Conservation (phyloP, 2,797 vertebrate species). For the Chelonia mydas region DNA sequence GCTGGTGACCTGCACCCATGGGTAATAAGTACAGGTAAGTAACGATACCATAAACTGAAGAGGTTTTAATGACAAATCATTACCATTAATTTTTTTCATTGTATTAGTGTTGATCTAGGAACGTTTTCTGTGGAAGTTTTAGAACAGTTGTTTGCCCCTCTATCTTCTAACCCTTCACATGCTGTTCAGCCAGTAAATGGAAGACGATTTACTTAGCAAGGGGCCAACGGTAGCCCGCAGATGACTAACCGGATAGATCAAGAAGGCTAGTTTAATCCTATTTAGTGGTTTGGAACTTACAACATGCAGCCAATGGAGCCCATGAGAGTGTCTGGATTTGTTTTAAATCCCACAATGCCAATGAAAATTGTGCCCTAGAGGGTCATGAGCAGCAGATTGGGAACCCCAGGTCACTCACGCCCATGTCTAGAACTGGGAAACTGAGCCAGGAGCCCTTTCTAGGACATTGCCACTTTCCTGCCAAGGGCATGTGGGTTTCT, state of each 20-base stretch:
- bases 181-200: background rate
- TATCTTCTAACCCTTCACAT: background rate
- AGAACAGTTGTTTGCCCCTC: background rate
- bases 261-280: background rate
- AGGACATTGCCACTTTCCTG: background rate
- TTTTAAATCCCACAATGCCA: background rate
- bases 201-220: background rate
- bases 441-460: background rate
- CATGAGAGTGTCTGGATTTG: background rate
- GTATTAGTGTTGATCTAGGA: background rate
- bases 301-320: background rate
- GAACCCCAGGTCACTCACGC: background rate
- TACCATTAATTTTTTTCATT: background rate
- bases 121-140: background rate
- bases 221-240: background rate
- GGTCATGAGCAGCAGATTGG: no score
- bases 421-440: background rate
- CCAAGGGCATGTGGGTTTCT: slow-evolving; percentile 3
- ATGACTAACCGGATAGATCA: background rate
- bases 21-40: background rate
- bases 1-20: background rate
- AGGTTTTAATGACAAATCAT: background rate
- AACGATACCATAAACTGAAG: background rate
- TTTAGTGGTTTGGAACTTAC: background rate
- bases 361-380: background rate